Base-by-base conservation (phyloP, 2,797 vertebrate genomes). In the Zalophus californianus region DNA sequence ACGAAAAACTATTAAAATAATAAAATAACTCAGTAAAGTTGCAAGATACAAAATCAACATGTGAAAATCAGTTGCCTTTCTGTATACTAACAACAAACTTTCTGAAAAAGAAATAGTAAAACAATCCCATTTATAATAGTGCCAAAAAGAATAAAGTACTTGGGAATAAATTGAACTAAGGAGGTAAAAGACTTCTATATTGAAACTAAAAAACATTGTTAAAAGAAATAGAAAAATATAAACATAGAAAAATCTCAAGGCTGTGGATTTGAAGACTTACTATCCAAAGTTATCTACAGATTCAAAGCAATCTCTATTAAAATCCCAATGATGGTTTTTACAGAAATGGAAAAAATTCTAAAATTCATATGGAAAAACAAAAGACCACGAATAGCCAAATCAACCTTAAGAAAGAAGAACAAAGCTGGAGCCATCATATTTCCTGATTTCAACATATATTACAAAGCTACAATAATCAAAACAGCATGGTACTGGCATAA, bases 381-480 rank as follows among this genome's bases (percentile, higher is more conserved):
- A 77, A 56, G 29, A 66, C 91, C 50, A 48, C 75, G 82, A 86
- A 66, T 44, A 86, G 58, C 35, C 58, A 92, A 66, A 44, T 58
- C 50, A 58, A 35, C n/a, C 91, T 86, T 58, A 62, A 86, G 60
- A 93, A 93, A 52, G 38, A 68, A 62, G 23, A 68, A 58, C 25
- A 44, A 68, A 79, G 60, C 50, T 79, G 38, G 50, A 79, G 73
- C 13, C 21, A 48, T 78, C 23, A 56, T 38, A 78, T 12, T 79
- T 86, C 60, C 60, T 93, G 83, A 58, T 66, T 83, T 83, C 79
- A 83, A 83, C 21, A 80, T n/a, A 80, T 56, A 56, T 60, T 91
- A 21, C 10, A 83, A 72, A 83, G 66, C 78, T 72, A 58, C n/a
- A 83, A n/a, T 38, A 91, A 83, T 83, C 79, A 72, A 91, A 91